These are phyloP conservation scores for Cyphomyrus discorhynchus DNA, from an alignment of 2,113 vertebrate species.

Conservation along the genomic window DNA sequence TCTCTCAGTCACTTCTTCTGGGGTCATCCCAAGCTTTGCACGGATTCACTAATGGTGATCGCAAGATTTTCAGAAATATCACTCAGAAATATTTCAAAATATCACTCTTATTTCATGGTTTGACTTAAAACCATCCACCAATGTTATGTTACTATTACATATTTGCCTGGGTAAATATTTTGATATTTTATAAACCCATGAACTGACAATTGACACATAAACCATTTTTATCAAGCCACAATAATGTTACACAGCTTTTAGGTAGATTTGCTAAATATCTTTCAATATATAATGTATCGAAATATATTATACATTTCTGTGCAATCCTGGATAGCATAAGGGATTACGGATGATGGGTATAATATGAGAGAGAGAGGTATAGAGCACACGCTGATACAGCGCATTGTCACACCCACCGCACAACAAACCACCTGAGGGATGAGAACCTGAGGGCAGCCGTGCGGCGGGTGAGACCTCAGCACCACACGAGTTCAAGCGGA, in stretches of 20 bases:
- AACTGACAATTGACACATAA: neutral
- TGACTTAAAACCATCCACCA: constrained; percentile 44
- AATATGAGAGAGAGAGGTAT: neutral
- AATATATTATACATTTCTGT: constrained; percentile 38
- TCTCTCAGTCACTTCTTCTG: constrained; percentile 8
- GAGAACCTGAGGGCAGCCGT: no score
- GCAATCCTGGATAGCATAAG: neutral
- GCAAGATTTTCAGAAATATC: constrained; percentile 17
- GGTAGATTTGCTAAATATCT: neutral
- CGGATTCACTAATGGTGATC: neutral
- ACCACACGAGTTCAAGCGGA: no score
- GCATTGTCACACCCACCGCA: rapidly evolving
- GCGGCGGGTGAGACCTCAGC: no score
- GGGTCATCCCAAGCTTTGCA: constrained; percentile 24
- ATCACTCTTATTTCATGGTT: constrained; percentile 45
- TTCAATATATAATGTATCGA: constrained; percentile 38
- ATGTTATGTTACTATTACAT: constrained; percentile 42
- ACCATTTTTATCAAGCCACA: neutral
- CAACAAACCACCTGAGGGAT: no score
- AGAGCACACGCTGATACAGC: no score
- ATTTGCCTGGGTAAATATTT: constrained; percentile 49
- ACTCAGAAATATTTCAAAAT: neutral
- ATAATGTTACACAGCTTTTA: neutral
- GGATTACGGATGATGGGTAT: neutral
- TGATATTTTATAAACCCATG: neutral